A percentile compares a stretch with the other conserved stretches of the same genome.
These are phyloP conservation scores for Eunapius fragilis DNA, from an alignment of 37 sponge, comb jelly and placozoan species.

Conservation along the genomic window DNA sequence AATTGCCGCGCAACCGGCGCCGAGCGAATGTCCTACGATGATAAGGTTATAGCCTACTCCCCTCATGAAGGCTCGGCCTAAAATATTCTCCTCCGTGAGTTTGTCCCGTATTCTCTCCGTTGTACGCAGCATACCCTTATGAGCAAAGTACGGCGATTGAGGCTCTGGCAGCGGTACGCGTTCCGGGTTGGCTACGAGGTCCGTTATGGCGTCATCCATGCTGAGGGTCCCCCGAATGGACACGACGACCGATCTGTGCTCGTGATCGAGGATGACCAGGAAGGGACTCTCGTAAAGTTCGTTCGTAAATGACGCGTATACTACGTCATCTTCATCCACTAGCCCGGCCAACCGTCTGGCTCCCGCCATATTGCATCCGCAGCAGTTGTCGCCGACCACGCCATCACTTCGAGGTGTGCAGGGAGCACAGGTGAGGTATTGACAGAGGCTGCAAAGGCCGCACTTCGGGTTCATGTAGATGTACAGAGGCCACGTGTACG, in stretches of 20 bases:
- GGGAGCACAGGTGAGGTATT: background rate
- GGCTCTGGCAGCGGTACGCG: constrained; percentile 50
- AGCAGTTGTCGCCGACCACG: constrained; percentile 68
- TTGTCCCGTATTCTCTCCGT: constrained; percentile 54
- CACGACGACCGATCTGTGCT: constrained; percentile 69
- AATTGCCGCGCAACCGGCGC: constrained; percentile 80
- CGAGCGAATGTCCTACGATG: constrained; percentile 82
- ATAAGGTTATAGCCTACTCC: constrained; percentile 68
- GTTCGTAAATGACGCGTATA: constrained; percentile 77
- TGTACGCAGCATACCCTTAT: constrained; percentile 83
- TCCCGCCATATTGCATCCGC: constrained; percentile 58
- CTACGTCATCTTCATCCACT: constrained; percentile 55
- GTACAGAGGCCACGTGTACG: constrained; percentile 73
- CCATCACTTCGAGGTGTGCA: background rate
- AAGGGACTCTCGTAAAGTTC: constrained; percentile 75
- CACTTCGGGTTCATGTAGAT: constrained; percentile 63
- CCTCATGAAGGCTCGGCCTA: constrained; percentile 70
- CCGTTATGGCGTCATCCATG: constrained; percentile 82
- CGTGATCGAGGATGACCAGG: constrained; percentile 83
- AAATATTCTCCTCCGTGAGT: constrained; percentile 41
- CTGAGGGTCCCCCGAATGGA: constrained; percentile 89
- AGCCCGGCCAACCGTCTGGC: constrained; percentile 34
- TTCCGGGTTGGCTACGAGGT: constrained; percentile 68
- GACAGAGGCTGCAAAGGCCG: constrained; percentile 45
- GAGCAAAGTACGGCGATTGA: constrained; percentile 56